These are phyloP conservation scores for Malacosoma neustria DNA, from an alignment of 2,888 invertebrate genomes.

Conservation along the genomic window DNA sequence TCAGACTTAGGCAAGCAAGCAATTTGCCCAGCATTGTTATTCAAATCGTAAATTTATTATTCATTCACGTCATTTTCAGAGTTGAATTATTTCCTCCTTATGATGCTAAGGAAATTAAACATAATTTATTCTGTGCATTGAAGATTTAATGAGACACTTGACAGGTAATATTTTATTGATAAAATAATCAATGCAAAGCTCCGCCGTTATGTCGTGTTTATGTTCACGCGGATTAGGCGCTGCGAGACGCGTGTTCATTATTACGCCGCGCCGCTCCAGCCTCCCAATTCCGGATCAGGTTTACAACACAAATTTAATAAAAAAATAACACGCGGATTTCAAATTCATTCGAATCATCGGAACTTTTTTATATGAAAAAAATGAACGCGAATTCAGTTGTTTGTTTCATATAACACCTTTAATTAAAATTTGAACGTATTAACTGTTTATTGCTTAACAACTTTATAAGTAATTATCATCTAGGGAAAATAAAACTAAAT, in stretches of 20 bases:
- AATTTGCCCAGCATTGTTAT: conserved; percentile 52
- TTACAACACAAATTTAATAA: too few species aligned
- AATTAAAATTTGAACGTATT: too few species aligned
- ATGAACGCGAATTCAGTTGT: too few species aligned
- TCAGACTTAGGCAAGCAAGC: conserved; percentile 11
- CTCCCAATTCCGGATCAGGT: background rate
- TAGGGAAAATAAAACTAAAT: too few species aligned
- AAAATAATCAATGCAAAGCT: background rate
- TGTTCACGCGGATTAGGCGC: background rate
- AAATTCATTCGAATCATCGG: too few species aligned
- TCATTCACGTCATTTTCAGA: conserved; percentile 50
- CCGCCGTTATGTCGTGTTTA: background rate
- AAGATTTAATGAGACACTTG: background rate
- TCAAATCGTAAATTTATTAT: conserved; percentile 56
- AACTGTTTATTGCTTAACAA: too few species aligned
- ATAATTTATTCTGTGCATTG: conserved; percentile 4
- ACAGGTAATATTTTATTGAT: background rate
- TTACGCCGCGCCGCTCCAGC: too few species aligned
- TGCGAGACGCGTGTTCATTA: too few species aligned
- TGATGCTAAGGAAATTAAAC: conserved; percentile 12
- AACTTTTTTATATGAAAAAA: too few species aligned
- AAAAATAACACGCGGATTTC: too few species aligned
- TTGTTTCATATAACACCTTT: too few species aligned
- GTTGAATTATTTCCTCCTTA: conserved; percentile 31
- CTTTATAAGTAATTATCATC: too few species aligned